phyloP scores from a whole-genome alignment of 2,113 vertebrate genomes.

The Apteryx owenii region DNA sequence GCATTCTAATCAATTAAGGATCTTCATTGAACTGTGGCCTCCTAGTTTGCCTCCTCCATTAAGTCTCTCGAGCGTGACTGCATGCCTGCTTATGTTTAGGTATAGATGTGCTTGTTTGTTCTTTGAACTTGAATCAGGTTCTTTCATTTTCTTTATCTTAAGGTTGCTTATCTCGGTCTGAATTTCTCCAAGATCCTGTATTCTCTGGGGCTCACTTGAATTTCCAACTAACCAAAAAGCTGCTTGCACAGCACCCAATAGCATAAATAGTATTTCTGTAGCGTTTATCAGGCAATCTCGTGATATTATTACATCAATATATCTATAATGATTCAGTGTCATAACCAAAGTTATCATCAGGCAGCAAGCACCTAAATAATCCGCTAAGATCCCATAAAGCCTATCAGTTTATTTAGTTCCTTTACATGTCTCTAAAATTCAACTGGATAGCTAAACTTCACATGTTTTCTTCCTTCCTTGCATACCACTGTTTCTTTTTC shows the following conservation, averaged over 20 bases:
- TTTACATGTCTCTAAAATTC: constrained; percentile 18
- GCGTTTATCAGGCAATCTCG: constrained; percentile 47
- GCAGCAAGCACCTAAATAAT: constrained; percentile 50
- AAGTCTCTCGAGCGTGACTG: not conserved
- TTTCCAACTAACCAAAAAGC: constrained; percentile 27
- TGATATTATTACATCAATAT: constrained; percentile 47
- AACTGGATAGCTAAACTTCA: not conserved
- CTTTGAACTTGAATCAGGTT: constrained; percentile 9
- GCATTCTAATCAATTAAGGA: constrained; percentile 66
- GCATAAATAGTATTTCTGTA: constrained; percentile 20
- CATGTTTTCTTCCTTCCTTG: constrained; percentile 20
- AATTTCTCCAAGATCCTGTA: constrained; percentile 25
- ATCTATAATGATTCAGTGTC: constrained; percentile 42
- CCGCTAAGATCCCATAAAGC: constrained; percentile 17
- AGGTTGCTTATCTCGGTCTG: not conserved
- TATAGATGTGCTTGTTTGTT: not conserved
- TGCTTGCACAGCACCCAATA: constrained; percentile 42
- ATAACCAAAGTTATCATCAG: constrained; percentile 52
- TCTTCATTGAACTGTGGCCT: constrained; percentile 55
- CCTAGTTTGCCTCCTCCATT: constrained; percentile 50
- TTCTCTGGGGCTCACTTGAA: constrained; percentile 22
- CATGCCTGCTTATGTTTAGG: not conserved
- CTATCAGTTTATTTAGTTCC: constrained; percentile 40
- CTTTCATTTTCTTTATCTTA: constrained; percentile 46
- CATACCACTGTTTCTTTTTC: not conserved